Base-by-base conservation (phyloP, 1,140 invertebrate species). In the Cardiocondyla obscurior region DNA sequence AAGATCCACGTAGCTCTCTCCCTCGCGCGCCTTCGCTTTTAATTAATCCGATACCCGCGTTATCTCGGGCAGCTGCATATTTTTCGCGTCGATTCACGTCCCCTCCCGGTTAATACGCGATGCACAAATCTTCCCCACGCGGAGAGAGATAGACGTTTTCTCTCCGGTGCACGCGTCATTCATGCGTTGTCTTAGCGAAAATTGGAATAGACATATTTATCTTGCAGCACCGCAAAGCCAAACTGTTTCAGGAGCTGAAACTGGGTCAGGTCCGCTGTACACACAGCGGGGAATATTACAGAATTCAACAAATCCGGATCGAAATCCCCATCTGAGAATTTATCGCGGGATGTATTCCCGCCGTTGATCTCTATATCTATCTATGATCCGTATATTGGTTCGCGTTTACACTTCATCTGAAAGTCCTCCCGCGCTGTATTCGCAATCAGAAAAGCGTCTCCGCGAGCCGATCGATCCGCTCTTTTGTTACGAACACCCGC, bases 401-500 rank as follows among this genome's bases (percentile, higher is more conserved):
- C 62, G 44, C 69, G 73, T 82, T 87, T 70, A 81, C 85, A 55
- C 74, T 53, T 60, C 74, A 73, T 74, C 74, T 81, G 60, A 51
- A 64, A 67, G 82, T 88, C 69, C 70, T 88, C 69, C 70, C 82
- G 64, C 76, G 70, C 82, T 69, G 64, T 51, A 67, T 74, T 87
- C 77, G 65, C 85, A 82, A 85, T 87, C 82, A 76, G 82, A 57
- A 83, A 85, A 85, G 36, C 77, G 83, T 87, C 85, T 81, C 83
- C 83, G 60, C 70, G 62, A 25, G 72, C 44, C 85, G 87, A 88
- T 88, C 86, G 85, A 85, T 79, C 65, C 77, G 30, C 82, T 79
- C 86, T 88, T 88, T 88, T 85, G 85, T 88, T 62, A 69, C 42
- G 19, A 28, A 65, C 76, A 19, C 46, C 53, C 30, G 19, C 36